phyloP scores from a whole-genome alignment of 2,113 vertebrate species.

The Thryonomys swinderianus region DNA sequence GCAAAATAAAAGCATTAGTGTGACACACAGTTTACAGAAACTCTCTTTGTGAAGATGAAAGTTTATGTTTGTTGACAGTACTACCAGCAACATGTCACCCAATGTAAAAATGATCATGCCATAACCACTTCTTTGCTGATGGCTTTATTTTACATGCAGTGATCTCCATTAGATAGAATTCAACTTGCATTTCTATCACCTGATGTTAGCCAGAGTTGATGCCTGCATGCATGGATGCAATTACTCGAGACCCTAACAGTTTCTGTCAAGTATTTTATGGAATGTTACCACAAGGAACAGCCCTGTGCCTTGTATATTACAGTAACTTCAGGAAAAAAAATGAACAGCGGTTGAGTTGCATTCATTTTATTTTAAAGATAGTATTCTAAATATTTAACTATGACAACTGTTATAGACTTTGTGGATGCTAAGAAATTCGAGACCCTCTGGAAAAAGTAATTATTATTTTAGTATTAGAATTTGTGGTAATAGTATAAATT shows the following conservation, averaged over 20 bases:
- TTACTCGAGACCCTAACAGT: slow-evolving; percentile 16
- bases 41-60: slow-evolving; percentile 74
- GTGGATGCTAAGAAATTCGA: background rate
- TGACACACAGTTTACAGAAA: slow-evolving; percentile 75
- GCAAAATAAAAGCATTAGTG: slow-evolving; percentile 71
- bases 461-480: background rate
- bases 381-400: background rate
- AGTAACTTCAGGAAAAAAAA: slow-evolving; percentile 36
- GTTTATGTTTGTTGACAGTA: slow-evolving; percentile 79
- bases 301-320: background rate
- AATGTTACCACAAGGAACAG: background rate
- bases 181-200: slow-evolving; percentile 57
- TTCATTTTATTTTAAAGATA: slow-evolving; percentile 32
- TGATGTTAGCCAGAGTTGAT: slow-evolving; percentile 17
- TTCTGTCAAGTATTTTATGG: slow-evolving; percentile 42
- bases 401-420: background rate
- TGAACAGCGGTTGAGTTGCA: slow-evolving; percentile 4
- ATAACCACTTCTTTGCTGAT: slow-evolving; percentile 65
- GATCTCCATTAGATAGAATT: slow-evolving; percentile 62
- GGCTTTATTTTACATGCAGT: slow-evolving; percentile 67
- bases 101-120: slow-evolving; percentile 75
- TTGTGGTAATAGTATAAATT: background rate
- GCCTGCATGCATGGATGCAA: background rate
- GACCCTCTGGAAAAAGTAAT: background rate
- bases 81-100: slow-evolving; percentile 68